These are phyloP conservation scores for Eremobia ochroleuca DNA, from an alignment of 2,888 invertebrate genomes.

Conservation along the genomic window DNA sequence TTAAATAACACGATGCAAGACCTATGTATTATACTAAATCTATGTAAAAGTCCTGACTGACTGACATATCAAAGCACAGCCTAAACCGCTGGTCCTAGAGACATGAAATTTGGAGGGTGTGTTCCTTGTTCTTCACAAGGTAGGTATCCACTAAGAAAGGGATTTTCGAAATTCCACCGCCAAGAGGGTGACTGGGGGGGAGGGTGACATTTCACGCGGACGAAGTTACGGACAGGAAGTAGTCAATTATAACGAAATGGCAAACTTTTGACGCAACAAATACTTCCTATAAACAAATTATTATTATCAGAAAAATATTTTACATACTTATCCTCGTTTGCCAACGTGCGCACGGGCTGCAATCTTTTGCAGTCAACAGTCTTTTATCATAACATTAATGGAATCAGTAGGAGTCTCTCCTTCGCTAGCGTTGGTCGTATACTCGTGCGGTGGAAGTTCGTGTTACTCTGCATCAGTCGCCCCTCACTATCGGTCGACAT, in stretches of 20 bases:
- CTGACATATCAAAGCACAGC: no score
- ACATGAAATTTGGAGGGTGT: no score
- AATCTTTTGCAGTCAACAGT: constrained; percentile 81
- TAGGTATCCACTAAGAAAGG: no score
- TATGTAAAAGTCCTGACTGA: no score
- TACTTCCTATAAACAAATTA: not conserved
- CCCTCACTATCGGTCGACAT: constrained; percentile 58
- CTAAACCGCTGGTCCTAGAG: no score
- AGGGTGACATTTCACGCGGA: no score
- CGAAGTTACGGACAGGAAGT: no score
- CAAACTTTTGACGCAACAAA: not conserved
- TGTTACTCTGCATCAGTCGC: constrained; percentile 20
- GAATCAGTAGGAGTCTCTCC: constrained; percentile 50
- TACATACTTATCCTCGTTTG: constrained; percentile 31
- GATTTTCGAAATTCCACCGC: no score
- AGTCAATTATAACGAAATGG: not conserved
- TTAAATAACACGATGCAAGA: not conserved
- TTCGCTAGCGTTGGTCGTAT: constrained; percentile 36
- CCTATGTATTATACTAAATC: not conserved
- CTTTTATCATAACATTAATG: constrained; percentile 79
- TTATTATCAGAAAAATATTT: constrained; percentile 11
- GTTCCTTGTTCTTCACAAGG: no score
- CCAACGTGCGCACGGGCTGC: constrained; percentile 57
- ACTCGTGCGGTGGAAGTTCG: constrained; percentile 8
- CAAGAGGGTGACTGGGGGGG: no score